Percentiles rank a stretch among this genome's conserved stretches.
Evolutionary conservation across 2,113 vertebrate species (phyloP).

Genomic region (Atrichornis clamosus): DNA sequence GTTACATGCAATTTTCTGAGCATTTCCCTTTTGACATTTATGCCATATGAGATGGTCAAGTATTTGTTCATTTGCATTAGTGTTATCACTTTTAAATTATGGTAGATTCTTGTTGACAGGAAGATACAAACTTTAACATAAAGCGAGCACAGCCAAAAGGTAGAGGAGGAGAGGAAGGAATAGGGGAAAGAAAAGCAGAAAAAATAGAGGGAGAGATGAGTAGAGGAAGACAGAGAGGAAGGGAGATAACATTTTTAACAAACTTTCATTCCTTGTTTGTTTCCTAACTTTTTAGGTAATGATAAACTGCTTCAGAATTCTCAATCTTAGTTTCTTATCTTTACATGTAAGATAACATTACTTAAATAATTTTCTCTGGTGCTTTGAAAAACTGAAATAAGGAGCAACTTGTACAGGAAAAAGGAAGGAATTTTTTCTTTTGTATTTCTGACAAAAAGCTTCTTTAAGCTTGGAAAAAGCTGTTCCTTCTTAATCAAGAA

Average conservation of each 20-base stretch:
- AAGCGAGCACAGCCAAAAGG: neutral
- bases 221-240: neutral
- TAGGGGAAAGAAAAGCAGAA: neutral
- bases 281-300: neutral
- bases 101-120: neutral
- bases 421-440: neutral
- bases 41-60: neutral
- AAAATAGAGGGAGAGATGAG: neutral
- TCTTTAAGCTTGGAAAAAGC: neutral
- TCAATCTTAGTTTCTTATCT: neutral
- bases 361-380: neutral
- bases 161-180: neutral
- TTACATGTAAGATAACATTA: neutral
- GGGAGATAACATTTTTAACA: neutral
- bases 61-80: neutral
- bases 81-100: neutral
- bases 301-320: neutral
- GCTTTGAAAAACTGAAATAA: neutral
- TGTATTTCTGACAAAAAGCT: neutral
- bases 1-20: constrained; percentile 13
- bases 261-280: neutral
- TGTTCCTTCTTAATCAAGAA: neutral
- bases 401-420: neutral
- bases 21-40: constrained; percentile 2
- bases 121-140: neutral